Conservation (phyloP, 2,113 vertebrate genomes). For the Felis chaus region DNA sequence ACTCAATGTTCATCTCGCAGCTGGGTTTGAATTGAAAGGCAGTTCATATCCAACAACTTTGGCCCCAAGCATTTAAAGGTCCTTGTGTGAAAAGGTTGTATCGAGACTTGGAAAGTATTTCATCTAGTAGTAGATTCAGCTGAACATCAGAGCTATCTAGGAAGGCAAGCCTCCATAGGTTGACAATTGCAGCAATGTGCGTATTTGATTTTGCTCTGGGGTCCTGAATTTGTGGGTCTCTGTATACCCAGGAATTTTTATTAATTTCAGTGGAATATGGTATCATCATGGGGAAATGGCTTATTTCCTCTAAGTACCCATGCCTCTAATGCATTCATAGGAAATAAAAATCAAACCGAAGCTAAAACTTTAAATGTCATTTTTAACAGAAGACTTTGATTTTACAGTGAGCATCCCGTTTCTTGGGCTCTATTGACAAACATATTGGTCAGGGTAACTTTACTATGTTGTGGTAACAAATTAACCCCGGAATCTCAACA, state of each 20-base stretch:
- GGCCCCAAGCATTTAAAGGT: conserved; percentile 20
- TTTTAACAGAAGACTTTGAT: conserved; percentile 35
- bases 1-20: conserved; percentile 61
- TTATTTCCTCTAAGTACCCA: conserved; percentile 57
- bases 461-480: neutral
- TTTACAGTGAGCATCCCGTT: conserved; percentile 53
- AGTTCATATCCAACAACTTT: neutral
- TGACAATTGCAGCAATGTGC: neutral
- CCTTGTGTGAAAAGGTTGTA: conserved; percentile 8
- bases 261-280: conserved; percentile 53
- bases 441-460: neutral
- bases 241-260: neutral
- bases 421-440: neutral
- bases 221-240: conserved; percentile 25
- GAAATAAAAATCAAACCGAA: conserved; percentile 73
- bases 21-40: conserved; percentile 51
- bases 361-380: conserved; percentile 58
- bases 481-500: neutral
- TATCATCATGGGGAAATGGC: conserved; percentile 47
- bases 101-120: neutral
- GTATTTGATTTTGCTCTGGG: neutral
- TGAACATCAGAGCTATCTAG: neutral
- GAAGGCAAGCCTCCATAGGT: neutral
- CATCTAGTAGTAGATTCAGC: neutral
- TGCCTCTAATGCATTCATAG: conserved; percentile 52